phyloP scores from a whole-genome alignment of 2,888 invertebrate species.

The Altica lythri region DNA sequence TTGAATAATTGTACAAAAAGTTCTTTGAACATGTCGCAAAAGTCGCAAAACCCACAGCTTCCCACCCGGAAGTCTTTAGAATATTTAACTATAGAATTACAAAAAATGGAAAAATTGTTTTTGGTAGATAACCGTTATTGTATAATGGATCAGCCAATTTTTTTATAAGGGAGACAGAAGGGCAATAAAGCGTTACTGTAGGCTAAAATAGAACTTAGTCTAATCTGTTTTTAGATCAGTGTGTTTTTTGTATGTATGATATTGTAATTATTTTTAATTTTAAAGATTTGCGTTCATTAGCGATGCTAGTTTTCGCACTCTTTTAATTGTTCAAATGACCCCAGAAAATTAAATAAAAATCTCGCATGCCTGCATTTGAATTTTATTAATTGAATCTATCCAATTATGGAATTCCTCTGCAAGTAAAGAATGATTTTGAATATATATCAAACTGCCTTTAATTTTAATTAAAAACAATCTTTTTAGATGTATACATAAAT shows the following conservation, averaged over 20 bases:
- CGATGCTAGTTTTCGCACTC: slow-evolving; percentile 43
- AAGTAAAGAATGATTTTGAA: not conserved
- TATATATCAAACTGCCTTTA: too few relatives aligned
- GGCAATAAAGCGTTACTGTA: slow-evolving; percentile 52
- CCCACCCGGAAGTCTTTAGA: slow-evolving; percentile 28
- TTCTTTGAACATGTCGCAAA: slow-evolving; percentile 39
- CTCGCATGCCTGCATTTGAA: too few relatives aligned
- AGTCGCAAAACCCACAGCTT: slow-evolving; percentile 31
- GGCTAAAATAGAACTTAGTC: slow-evolving; percentile 50
- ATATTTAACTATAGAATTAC: slow-evolving; percentile 29
- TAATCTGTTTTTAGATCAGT: slow-evolving; percentile 50
- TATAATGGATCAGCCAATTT: slow-evolving; percentile 42
- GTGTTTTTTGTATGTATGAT: slow-evolving; percentile 49
- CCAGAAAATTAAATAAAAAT: slow-evolving; percentile 35
- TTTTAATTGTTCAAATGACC: slow-evolving; percentile 45
- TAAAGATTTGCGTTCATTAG: slow-evolving; percentile 41
- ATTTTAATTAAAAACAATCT: too few relatives aligned
- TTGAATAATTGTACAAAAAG: slow-evolving; percentile 46
- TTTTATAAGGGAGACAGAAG: slow-evolving; percentile 43
- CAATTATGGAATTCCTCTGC: too few relatives aligned
- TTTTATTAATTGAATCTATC: slow-evolving; percentile 2
- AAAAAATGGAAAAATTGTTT: slow-evolving; percentile 19
- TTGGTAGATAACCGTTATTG: slow-evolving; percentile 40
- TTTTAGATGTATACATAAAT: too few relatives aligned
- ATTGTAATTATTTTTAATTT: slow-evolving; percentile 45